Evolutionary conservation across 1,140 invertebrate genomes (phyloP).

Genomic region (Drosophila orena): DNA sequence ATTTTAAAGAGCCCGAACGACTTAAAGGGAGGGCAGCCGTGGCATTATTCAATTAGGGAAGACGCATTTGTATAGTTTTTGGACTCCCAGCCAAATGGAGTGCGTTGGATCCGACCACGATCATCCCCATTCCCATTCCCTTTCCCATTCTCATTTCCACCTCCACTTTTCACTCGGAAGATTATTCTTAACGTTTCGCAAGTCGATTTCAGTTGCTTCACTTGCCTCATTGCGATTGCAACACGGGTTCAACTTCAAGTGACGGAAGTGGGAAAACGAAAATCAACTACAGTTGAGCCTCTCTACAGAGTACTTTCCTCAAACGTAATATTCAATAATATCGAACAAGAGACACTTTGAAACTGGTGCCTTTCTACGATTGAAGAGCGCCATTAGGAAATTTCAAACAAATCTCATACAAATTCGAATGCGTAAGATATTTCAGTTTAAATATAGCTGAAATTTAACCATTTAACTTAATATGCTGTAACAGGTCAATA

Average conservation of each 20-base stretch:
- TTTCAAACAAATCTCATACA: no score
- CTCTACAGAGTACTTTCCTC: neutral
- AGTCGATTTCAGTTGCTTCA: conserved; percentile 33
- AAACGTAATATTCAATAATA: no score
- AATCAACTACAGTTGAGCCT: conserved; percentile 23
- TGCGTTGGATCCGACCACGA: conserved; percentile 33
- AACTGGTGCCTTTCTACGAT: no score
- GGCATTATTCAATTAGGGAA: conserved; percentile 52
- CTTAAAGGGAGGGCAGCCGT: conserved; percentile 29
- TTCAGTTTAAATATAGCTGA: no score
- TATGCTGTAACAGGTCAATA: no score
- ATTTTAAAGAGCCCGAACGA: conserved; percentile 69
- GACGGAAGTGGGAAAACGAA: conserved; percentile 28
- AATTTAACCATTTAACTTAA: no score
- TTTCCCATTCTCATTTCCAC: neutral
- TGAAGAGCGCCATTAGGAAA: no score
- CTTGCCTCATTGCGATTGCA: conserved; percentile 40
- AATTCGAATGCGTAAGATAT: no score
- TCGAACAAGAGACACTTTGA: no score
- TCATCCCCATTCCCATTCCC: neutral
- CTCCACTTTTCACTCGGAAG: conserved; percentile 16
- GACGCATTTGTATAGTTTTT: conserved; percentile 50
- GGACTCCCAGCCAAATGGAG: conserved; percentile 40
- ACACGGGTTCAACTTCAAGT: conserved; percentile 39
- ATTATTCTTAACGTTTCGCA: conserved; percentile 30